Base-by-base conservation (phyloP, 1,140 invertebrate genomes). In the Achroia grisella region DNA sequence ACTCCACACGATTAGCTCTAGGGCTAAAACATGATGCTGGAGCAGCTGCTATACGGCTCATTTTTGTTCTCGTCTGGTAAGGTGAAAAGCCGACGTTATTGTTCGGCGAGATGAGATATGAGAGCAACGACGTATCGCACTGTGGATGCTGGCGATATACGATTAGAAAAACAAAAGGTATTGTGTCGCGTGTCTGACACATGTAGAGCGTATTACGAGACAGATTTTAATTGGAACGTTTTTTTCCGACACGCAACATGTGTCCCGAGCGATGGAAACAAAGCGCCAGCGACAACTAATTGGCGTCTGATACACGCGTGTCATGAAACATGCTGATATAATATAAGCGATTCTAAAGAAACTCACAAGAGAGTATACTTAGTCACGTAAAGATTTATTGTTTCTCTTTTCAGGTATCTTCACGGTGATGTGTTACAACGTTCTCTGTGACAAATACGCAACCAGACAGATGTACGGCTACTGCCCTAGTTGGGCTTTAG, bases 391-490 rank as follows among this genome's bases (percentile, higher is more conserved):
- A 44, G 28, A 37, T 37, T 31, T 32, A 10, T 33, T 39, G 45
- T 27, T 35, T 53, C 28, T 42, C 59, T 42, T 61, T 87, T 75
- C 85, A 96, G 95, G 95, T 89, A 94, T 97, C 75, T 98, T 99
- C 87, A 99, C 98, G 40, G 97, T 99, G 49, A 98, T 99, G 95
- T 99, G 97, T 87, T 99, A 99, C 89, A 99, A 99, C 87, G 97
- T 99, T 42, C 89, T 99, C 44, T 99, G 98, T 87, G 97, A 99
- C 87, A 99, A 99, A 86, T 99, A 99, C 71, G 98, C 98, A 14
- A 99, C 98, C 10, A 86, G 97, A 60, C 95, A 97, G 78, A 97
- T 98, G 93, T 99, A 99, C 86, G 97, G 95, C 50, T 98, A 98
- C 83, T 99, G 97, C 86, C 97, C 97, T 1, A 93, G 94, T 52